Evolutionary conservation across 2,888 invertebrate species (phyloP).

Genomic region (Plagiodera versicolora): DNA sequence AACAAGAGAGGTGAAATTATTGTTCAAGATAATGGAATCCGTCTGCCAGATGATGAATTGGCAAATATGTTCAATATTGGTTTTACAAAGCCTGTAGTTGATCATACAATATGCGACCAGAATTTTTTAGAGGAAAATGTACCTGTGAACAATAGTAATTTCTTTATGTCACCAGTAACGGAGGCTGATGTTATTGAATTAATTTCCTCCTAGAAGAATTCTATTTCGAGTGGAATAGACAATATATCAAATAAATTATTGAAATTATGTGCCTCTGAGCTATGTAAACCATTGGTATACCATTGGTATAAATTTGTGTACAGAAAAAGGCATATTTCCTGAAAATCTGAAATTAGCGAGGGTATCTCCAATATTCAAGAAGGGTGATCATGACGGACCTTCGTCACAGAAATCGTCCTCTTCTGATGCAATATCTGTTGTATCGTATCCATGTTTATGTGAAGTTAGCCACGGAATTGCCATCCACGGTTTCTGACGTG

Average conservation of each 20-base stretch:
- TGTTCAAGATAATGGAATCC: neutral
- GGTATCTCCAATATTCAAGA: neutral
- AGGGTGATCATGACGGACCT: neutral
- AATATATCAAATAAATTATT: slow-evolving; percentile 4
- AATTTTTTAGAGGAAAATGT: neutral
- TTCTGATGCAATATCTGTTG: too few relatives aligned
- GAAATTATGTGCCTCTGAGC: neutral
- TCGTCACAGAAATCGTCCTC: too few relatives aligned
- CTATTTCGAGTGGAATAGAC: neutral
- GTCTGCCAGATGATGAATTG: neutral
- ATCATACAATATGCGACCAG: neutral
- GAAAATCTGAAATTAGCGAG: neutral
- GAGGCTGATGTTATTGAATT: neutral
- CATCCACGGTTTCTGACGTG: too few relatives aligned
- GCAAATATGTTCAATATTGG: neutral
- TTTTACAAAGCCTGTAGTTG: neutral
- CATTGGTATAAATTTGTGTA: neutral
- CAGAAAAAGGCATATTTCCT: neutral
- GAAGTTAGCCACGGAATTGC: too few relatives aligned
- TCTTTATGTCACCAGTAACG: neutral
- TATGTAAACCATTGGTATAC: neutral
- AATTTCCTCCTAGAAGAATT: neutral
- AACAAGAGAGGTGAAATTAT: slow-evolving; percentile 6
- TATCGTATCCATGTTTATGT: too few relatives aligned
- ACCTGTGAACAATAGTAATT: neutral